Conservation (phyloP, 2,888 invertebrate genomes). For the Vandiemenella viatica region DNA sequence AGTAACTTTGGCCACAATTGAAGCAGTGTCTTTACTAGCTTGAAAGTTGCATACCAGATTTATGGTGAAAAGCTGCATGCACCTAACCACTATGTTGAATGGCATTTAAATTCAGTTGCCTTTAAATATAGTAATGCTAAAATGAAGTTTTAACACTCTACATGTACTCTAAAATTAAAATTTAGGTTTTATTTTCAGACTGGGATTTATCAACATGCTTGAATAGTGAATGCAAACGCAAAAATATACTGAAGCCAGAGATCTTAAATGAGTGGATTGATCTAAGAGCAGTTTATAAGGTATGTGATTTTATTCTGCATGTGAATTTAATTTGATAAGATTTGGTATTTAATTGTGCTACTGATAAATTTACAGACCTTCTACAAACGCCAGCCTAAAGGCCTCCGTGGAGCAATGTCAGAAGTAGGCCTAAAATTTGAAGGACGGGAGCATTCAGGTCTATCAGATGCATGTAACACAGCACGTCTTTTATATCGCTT, state of each 20-base stretch:
- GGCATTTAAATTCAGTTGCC: no score
- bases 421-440: slow-evolving; percentile 41
- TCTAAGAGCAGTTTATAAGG: slow-evolving; percentile 33
- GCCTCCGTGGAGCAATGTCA: slow-evolving; percentile 36
- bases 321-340: no score
- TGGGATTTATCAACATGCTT: slow-evolving; percentile 46
- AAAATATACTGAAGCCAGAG: slow-evolving; percentile 34
- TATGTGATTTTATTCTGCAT: no score
- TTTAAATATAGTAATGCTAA: no score
- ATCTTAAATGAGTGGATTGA: slow-evolving; percentile 44
- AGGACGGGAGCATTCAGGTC: slow-evolving; percentile 43
- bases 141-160: no score
- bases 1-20: no score
- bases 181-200: slow-evolving; percentile 27
- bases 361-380: slow-evolving; percentile 36
- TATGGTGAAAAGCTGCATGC: no score
- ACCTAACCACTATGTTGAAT: no score
- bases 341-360: no score
- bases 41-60: no score
- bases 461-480: slow-evolving; percentile 45
- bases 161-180: neutral
- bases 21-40: no score
- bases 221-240: slow-evolving; percentile 40
- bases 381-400: slow-evolving; percentile 37
- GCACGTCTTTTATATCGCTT: slow-evolving; percentile 39